Evolutionary conservation across 2,888 invertebrate species (phyloP).

Genomic region (Sicus ferrugineus): DNA sequence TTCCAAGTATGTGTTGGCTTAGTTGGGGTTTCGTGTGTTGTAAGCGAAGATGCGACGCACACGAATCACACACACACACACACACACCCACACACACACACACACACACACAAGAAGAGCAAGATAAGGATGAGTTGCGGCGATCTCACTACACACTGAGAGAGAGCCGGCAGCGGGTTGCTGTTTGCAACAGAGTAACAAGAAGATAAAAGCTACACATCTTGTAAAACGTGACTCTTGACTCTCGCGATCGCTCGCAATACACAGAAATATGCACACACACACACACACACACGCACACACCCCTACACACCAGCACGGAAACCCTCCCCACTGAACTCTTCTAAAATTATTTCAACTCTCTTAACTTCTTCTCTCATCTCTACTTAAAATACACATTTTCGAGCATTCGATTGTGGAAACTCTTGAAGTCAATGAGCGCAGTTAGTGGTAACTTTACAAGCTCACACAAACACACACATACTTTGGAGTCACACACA

Average conservation of each 20-base stretch:
- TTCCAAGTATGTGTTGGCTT: constrained; percentile 53
- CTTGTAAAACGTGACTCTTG: too few species aligned
- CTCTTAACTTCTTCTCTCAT: too few species aligned
- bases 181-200: too few species aligned
- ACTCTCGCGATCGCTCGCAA: too few species aligned
- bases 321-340: too few species aligned
- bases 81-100: constrained; percentile 32
- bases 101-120: background rate
- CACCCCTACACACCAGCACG: too few species aligned
- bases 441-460: background rate
- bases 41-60: constrained; percentile 13
- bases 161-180: too few species aligned
- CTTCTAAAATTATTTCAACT: too few species aligned
- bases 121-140: too few species aligned
- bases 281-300: background rate
- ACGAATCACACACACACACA: constrained; percentile 20
- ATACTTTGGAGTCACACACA: background rate
- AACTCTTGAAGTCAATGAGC: background rate
- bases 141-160: too few species aligned
- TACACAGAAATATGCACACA: too few species aligned
- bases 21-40: background rate
- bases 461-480: background rate
- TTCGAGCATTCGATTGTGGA: background rate
- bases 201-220: too few species aligned
- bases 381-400: constrained; percentile 1